Percentiles rank a stretch among this genome's conserved stretches.
These are phyloP conservation scores for Poeciliopsis infans DNA, from an alignment of 2,797 vertebrate genomes.

Conservation along the genomic window DNA sequence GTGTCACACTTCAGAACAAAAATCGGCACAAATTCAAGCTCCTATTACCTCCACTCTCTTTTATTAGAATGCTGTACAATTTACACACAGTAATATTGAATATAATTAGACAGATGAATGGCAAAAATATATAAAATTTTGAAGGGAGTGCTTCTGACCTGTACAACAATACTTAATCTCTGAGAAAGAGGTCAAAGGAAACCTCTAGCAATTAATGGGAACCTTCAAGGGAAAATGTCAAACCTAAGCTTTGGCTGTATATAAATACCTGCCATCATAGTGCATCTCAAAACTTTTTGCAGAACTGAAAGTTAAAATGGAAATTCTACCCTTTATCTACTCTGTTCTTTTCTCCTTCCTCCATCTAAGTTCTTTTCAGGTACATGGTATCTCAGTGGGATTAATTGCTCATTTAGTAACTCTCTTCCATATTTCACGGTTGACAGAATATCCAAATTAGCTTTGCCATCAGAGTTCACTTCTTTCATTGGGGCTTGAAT, in stretches of 20 bases:
- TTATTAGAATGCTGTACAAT: constrained; percentile 51
- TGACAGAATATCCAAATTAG: constrained; percentile 79
- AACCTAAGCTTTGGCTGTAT: constrained; percentile 22
- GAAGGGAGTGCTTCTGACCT: constrained; percentile 48
- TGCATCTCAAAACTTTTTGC: constrained; percentile 3
- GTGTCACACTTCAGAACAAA: constrained; percentile 50
- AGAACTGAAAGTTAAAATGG: constrained; percentile 47
- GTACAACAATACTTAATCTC: constrained; percentile 60
- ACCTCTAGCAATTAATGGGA: constrained; percentile 58
- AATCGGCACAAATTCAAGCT: constrained; percentile 67
- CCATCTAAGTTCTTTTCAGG: constrained; percentile 65
- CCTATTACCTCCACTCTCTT: constrained; percentile 43
- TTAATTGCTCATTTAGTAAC: constrained; percentile 82
- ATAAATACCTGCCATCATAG: constrained; percentile 16
- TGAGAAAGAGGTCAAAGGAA: constrained; percentile 58
- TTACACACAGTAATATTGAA: constrained; percentile 66
- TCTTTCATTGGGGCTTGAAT: constrained; percentile 66
- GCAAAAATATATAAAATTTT: constrained; percentile 71
- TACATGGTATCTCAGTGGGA: constrained; percentile 76
- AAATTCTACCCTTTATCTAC: constrained; percentile 42
- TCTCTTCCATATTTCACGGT: constrained; percentile 79
- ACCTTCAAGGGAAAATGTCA: constrained; percentile 51
- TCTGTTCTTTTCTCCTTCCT: constrained; percentile 40
- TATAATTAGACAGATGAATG: constrained; percentile 73
- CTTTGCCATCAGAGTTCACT: constrained; percentile 76